Evolutionary conservation across 64 coral and sea anemone species (phyloP), one percentile per base, ranked within the genome.

Genomic region (Dendronephthya gigantea): DNA sequence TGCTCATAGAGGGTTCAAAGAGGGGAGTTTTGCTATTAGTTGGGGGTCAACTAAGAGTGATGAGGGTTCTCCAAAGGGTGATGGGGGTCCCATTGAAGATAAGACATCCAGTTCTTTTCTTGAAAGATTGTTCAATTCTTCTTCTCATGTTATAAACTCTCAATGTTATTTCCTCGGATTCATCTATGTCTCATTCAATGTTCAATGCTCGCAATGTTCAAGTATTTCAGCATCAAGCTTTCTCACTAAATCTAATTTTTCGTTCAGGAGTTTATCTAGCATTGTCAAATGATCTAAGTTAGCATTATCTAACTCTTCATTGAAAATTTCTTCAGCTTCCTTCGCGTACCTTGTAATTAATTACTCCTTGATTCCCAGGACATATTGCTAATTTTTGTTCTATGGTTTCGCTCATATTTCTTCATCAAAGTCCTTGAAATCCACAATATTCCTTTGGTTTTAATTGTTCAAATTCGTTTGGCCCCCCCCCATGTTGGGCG

Each of bases 131-230:
- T 28, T 74, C 9, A 28, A 74, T 74, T 74, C 25, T 27, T 11
- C 30, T 74, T 28, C 30, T 74, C 10, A 8, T 74, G 13, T 74
- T 28, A 28, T 74, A 74, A 74, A 74, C 68, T 74, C 68, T 74
- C 68, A 28, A 74, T 74, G 13, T 74, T 74, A 74, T 74, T 74
- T 74, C 68, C 68, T 74, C 68, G 68, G 68, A 74, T 74, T 74
- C 68, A 13, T 74, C 68, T 16, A 74, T 74, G 68, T 74, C 68
- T 74, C 30, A 25, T 16, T 12, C 68, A 74, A 74, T 74, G 6
- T 74, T 28, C 68, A 25, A 25, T 35, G 30, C 25, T 74, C 9
- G 68, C 68, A 74, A 13, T 74, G 19, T 74, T 74, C 68, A 35
- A 74, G n/a, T 74, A 74, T 74, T 74, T 74, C 68, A 28, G 19